These are phyloP conservation scores for Prunella fulvescens DNA, from an alignment of 2,113 vertebrate genomes.

Conservation along the genomic window DNA sequence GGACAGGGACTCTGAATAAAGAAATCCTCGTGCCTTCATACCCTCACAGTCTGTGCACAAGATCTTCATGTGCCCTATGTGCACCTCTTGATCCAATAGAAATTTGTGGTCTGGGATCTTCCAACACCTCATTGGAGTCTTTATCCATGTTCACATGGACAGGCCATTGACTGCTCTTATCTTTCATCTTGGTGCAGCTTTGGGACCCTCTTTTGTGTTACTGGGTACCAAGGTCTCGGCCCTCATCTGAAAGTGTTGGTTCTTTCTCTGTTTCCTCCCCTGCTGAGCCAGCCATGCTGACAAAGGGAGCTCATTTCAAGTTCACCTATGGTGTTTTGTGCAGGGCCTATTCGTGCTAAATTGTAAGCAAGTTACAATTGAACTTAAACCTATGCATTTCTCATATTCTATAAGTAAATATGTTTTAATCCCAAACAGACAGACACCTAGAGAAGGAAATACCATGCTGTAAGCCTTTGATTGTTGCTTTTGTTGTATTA, in stretches of 20 bases:
- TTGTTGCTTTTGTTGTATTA: neutral
- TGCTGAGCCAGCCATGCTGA: neutral
- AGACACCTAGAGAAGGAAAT: neutral
- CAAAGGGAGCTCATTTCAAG: neutral
- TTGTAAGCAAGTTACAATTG: neutral
- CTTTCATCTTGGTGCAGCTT: neutral
- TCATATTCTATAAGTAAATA: neutral
- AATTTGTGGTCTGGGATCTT: neutral
- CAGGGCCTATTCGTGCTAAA: rapidly evolving
- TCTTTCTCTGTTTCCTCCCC: neutral
- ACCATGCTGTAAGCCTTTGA: neutral
- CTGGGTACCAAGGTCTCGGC: neutral
- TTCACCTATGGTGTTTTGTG: neutral
- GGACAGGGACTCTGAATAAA: neutral
- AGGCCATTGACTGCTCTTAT: neutral
- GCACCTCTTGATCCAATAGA: neutral
- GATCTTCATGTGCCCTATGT: rapidly evolving
- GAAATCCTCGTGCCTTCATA: neutral
- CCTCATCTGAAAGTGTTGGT: neutral
- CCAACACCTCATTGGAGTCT: neutral
- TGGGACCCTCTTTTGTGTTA: neutral
- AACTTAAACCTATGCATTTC: neutral
- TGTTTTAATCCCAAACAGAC: neutral
- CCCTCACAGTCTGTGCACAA: neutral
- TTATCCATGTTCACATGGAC: neutral